A percentile compares a stretch with the other conserved stretches of the same genome.
These are phyloP conservation scores for Meloidogyne floridensis DNA, from an alignment of 1,140 invertebrate genomes.

Conservation along the genomic window DNA sequence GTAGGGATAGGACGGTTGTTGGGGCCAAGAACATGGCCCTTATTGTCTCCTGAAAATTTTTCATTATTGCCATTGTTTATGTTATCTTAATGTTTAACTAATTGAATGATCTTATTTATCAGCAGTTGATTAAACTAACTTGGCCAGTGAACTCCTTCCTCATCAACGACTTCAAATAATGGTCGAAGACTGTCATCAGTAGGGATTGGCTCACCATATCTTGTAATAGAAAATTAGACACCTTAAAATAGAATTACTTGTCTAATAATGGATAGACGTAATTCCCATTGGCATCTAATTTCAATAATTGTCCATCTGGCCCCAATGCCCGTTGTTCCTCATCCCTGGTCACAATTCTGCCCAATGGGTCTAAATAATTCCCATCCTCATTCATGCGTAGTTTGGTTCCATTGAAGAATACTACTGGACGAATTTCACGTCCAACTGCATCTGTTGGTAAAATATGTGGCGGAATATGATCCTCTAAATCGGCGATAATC, in stretches of 20 bases:
- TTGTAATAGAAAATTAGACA: constrained; percentile 1
- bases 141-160: constrained; percentile 20
- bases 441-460: constrained; percentile 49
- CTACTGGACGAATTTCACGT: constrained; percentile 46
- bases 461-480: constrained; percentile 26
- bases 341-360: constrained; percentile 33
- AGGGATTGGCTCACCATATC: constrained; percentile 28
- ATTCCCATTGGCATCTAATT: constrained; percentile 49
- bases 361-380: constrained; percentile 37
- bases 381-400: constrained; percentile 32
- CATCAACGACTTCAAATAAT: constrained; percentile 29
- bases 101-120: too few relatives aligned
- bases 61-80: not conserved
- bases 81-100: too few relatives aligned
- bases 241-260: not conserved
- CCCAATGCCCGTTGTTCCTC: constrained; percentile 43
- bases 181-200: constrained; percentile 22
- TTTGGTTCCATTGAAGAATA: constrained; percentile 44
- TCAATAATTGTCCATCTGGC: constrained; percentile 50
- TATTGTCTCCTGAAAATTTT: not conserved
- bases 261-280: constrained; percentile 58
- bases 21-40: constrained; percentile 25
- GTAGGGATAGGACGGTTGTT: constrained; percentile 51
- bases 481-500: constrained; percentile 26
- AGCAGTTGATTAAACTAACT: not conserved